phyloP scores from a whole-genome alignment of 2,113 vertebrate genomes.

The Mellivora capensis region DNA sequence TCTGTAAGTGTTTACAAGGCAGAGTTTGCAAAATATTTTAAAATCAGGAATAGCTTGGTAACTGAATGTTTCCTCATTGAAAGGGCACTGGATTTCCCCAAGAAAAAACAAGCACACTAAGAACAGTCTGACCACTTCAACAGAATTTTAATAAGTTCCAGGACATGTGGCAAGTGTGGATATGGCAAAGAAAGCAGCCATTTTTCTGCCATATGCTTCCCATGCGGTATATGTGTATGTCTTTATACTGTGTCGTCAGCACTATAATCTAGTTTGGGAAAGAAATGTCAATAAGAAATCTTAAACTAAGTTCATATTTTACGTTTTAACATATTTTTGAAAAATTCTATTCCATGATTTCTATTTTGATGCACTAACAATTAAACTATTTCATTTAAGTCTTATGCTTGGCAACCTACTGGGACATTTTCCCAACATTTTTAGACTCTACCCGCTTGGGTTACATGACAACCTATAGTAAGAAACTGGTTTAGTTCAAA shows the following conservation, averaged over 20 bases:
- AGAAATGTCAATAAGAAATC: background rate
- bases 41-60: slow-evolving; percentile 44
- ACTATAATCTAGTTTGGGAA: background rate
- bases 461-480: background rate
- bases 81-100: background rate
- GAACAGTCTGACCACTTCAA: background rate
- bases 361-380: background rate
- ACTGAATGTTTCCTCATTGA: slow-evolving; percentile 56
- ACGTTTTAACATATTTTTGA: background rate
- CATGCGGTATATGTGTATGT: background rate
- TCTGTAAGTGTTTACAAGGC: slow-evolving; percentile 53
- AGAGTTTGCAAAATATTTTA: slow-evolving; percentile 40
- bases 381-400: background rate
- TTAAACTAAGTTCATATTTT: background rate
- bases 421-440: background rate
- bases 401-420: background rate
- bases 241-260: background rate
- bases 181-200: background rate
- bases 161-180: background rate
- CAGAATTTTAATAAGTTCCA: slow-evolving; percentile 37
- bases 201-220: background rate
- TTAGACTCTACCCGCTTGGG: background rate
- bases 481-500: background rate
- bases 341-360: background rate
- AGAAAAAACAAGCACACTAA: background rate